Conservation (phyloP, 2,797 vertebrate species). For the Notamacropus eugenii region DNA sequence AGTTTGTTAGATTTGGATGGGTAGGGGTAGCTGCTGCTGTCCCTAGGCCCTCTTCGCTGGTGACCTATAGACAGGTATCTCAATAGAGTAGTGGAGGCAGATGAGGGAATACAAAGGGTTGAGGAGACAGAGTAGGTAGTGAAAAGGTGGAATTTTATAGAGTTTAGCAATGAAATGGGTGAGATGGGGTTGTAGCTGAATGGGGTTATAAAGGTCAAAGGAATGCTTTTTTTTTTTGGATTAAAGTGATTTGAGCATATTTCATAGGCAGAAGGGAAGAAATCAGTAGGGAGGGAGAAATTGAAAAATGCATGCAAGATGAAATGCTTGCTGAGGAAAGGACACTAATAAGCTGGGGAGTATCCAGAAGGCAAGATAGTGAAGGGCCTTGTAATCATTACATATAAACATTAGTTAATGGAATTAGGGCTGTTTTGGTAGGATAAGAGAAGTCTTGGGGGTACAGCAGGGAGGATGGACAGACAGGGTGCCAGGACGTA, state of each 20-base stretch:
- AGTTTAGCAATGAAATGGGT: neutral
- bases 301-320: neutral
- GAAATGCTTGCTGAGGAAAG: neutral
- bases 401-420: neutral
- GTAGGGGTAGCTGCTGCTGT: neutral
- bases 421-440: neutral
- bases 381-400: neutral
- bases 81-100: neutral
- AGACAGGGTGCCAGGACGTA: neutral
- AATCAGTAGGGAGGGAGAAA: neutral
- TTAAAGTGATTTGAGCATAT: neutral
- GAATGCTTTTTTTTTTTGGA: neutral
- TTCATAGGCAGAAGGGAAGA: neutral
- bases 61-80: neutral
- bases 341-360: neutral
- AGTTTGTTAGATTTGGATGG: neutral
- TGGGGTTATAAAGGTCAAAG: neutral
- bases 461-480: neutral
- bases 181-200: neutral
- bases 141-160: neutral
- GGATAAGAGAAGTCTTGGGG: neutral
- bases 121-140: neutral
- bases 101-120: neutral
- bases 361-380: neutral
- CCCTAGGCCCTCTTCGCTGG: neutral